Evolutionary conservation across 2,797 vertebrate species (phyloP).

Genomic region (Sebastes melanostomus): DNA sequence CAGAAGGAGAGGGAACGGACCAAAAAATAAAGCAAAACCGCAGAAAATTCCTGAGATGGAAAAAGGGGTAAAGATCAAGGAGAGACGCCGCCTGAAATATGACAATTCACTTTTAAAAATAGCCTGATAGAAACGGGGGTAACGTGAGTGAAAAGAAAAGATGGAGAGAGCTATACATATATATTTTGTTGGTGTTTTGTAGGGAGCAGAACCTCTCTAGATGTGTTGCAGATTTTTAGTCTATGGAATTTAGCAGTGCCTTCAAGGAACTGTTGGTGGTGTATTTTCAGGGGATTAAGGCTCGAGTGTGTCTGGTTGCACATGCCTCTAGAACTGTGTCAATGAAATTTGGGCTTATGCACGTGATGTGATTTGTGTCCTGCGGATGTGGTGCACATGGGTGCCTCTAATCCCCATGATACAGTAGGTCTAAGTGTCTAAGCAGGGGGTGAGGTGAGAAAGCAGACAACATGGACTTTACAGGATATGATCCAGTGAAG

Average conservation of each 20-base stretch:
- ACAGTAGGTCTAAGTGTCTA: constrained; percentile 35
- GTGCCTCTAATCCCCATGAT: constrained; percentile 44
- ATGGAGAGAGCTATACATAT: not conserved
- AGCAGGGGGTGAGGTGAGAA: constrained; percentile 19
- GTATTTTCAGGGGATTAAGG: constrained; percentile 23
- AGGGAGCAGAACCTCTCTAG: not conserved
- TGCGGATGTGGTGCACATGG: constrained; percentile 17
- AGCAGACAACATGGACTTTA: constrained; percentile 38
- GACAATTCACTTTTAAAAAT: not conserved
- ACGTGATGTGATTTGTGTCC: constrained; percentile 23
- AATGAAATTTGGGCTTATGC: not conserved
- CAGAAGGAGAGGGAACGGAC: not conserved
- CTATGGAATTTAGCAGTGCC: not conserved
- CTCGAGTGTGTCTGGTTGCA: constrained; percentile 17
- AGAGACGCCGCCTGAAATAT: not conserved
- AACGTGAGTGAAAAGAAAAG: not conserved
- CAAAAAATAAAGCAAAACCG: not conserved
- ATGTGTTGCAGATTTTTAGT: not conserved
- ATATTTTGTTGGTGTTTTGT: not conserved
- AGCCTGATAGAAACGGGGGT: not conserved
- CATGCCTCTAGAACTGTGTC: constrained; percentile 5
- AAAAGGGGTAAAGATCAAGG: constrained; percentile 11
- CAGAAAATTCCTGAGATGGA: not conserved
- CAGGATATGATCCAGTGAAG: constrained; percentile 47
- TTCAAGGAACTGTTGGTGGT: not conserved